Evolutionary conservation across 1,140 invertebrate genomes (phyloP), one percentile per base, ranked within the genome.

Genomic region (Aphidius ervi): DNA sequence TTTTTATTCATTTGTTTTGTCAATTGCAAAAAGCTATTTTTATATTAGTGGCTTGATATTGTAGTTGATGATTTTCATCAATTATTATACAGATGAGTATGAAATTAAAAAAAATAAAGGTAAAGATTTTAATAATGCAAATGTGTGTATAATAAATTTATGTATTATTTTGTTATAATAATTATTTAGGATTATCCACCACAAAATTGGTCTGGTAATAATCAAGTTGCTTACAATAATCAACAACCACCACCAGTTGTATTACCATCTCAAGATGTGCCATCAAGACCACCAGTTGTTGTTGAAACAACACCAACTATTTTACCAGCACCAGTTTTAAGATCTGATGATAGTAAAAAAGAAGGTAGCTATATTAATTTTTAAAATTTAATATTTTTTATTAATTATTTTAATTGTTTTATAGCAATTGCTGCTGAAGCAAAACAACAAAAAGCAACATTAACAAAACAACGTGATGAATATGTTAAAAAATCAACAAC

Each of bases 351-450:
- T 59, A 75, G 69, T 3, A 81, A 80, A 42, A 80, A 81, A 71
- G 79, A 81, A 79, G 79, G 79, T 79, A 50, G 52, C 65, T 58
- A 43, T 9, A 57, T 40, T 8, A 39, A n/a, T 52, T 23, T 20
- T 58, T 54, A 58, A 46, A 45, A 9, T 43, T 52, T 58, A 16
- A 59, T 52, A 59, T 54, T 49, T 40, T 46, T 49, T 52, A 9
- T 20, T 50, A 20, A 50, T 56, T 57, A 37, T 56, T 42, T 20
- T 54, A 43, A 55, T 63, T 7, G 70, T 55, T 46, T 69, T 79
- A 76, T 81, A 84, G 90, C 88, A 49, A 86, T 92, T 67, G 88
- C 89, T 66, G 85, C 90, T 66, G 90, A 92, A 80, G 84, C 87
- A 68, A 85, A 89, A 65, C 88, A 90, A 66, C 90, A 92, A 68